A percentile compares a stretch with the other conserved stretches of the same genome.
These are phyloP conservation scores for Theodoxus fluviatilis DNA, from an alignment of 2,888 invertebrate species.

Conservation along the genomic window DNA sequence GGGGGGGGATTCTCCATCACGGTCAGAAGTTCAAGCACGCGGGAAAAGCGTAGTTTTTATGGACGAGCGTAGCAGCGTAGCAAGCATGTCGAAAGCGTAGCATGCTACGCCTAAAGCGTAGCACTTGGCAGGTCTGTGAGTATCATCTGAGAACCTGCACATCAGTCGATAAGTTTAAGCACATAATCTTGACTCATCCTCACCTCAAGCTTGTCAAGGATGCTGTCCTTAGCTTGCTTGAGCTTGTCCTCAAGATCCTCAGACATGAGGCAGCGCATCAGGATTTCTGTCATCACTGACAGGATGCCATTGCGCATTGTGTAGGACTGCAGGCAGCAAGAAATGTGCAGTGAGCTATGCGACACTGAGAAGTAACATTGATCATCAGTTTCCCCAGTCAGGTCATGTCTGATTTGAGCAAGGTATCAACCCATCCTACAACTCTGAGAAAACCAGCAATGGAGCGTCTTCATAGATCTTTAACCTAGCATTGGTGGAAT, in stretches of 20 bases:
- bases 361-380: too few relatives aligned
- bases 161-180: background rate
- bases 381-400: background rate
- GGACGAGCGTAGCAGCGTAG: too few relatives aligned
- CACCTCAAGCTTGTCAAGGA: conserved; percentile 77
- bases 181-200: background rate
- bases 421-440: background rate
- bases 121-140: too few relatives aligned
- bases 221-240: conserved; percentile 77
- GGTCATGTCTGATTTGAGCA: background rate
- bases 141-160: background rate
- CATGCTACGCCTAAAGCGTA: too few relatives aligned
- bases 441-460: too few relatives aligned
- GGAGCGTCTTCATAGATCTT: too few relatives aligned
- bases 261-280: conserved; percentile 75
- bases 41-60: too few relatives aligned
- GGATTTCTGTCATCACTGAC: conserved; percentile 81
- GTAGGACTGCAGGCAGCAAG: conserved; percentile 67
- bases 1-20: too few relatives aligned
- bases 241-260: conserved; percentile 76
- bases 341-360: background rate
- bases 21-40: too few relatives aligned
- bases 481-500: too few relatives aligned
- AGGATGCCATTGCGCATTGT: conserved; percentile 80
- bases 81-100: too few relatives aligned